Base-by-base conservation (phyloP, 2,888 invertebrate species). In the Andrena minutula region DNA sequence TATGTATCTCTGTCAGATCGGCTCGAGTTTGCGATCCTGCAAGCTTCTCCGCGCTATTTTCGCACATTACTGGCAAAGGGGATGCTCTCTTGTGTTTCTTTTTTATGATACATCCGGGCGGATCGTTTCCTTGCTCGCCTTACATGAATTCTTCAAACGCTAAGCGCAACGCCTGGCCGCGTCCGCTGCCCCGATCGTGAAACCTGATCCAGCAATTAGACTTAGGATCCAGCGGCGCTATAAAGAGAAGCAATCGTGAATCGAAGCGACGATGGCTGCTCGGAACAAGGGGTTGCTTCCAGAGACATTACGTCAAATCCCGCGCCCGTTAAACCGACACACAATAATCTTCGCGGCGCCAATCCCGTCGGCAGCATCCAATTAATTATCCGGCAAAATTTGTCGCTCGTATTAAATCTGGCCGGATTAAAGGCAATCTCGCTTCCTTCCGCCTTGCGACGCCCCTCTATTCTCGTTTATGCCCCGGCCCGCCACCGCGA, bases 371-470 rank as follows among this genome's bases (percentile, higher is more conserved):
- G 75, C 85, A 85, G 91, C 92, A 90, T 93, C 93, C 93, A 92
- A 93, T 93, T 93, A 93, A 93, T 93, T 93, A 91, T 90, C 92
- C 90, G 90, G 78, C 83, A 93, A 93, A 93, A 93, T 93, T 93
- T 93, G 93, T 93, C 93, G 93, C 92, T 92, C 90, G 93, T 92
- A 93, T 93, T 93, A 93, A 93, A 93, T 93, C 93, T 93, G 90
- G 89, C 87, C 86, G 92, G 93, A 93, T 93, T 93, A 93, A 92
- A 92, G 91, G 90, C 93, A 93, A 92, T 92, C 91, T 92, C 90
- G 89, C 41, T 41, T 16, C 16, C 90, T 88, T 89, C 84, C 87
- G 85, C 85, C 84, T 85, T 84, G 49, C 53, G 41, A 51, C 32
- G 56, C 76, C 64, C n/a, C 69, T 77, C 32, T 35, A 51, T 77